Percentiles rank a stretch among this genome's conserved stretches.
phyloP scores from a whole-genome alignment of 1,140 invertebrate genomes.

The Carposina sasakii region DNA sequence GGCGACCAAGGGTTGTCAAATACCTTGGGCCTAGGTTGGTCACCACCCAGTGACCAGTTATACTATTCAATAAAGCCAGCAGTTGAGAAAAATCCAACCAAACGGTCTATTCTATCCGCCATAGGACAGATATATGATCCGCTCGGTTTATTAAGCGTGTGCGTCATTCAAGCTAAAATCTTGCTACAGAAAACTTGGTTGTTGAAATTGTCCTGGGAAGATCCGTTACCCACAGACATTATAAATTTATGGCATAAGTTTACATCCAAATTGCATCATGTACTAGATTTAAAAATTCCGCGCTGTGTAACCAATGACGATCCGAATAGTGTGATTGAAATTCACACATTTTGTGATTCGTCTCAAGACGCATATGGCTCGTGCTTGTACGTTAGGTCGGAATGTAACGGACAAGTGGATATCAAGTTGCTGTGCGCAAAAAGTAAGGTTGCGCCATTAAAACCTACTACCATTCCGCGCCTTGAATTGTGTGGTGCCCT shows the following conservation, averaged over 20 bases:
- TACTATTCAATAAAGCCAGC: background rate
- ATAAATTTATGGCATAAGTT: constrained; percentile 23
- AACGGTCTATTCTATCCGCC: constrained; percentile 24
- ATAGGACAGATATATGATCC: constrained; percentile 50
- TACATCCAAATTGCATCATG: background rate
- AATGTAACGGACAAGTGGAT: too few species aligned
- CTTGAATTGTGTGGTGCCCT: too few species aligned
- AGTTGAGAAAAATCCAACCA: constrained; percentile 6
- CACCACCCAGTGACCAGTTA: background rate
- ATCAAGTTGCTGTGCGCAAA: too few species aligned
- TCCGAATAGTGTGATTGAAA: background rate
- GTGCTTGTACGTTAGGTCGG: too few species aligned
- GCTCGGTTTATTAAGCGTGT: constrained; percentile 44
- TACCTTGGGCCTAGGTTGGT: constrained; percentile 2
- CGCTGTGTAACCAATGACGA: background rate
- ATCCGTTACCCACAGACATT: constrained; percentile 24
- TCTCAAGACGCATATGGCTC: too few species aligned
- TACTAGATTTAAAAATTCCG: constrained; percentile 1
- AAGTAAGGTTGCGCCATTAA: too few species aligned
- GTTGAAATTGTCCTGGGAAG: too few species aligned
- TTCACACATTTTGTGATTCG: too few species aligned
- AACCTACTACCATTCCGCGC: too few species aligned
- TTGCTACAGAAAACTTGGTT: constrained; percentile 56
- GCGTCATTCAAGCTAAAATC: constrained; percentile 47
- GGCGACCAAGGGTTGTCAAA: background rate